These are phyloP conservation scores for Odontothrips loti DNA, from an alignment of 2,888 invertebrate genomes.

Conservation along the genomic window DNA sequence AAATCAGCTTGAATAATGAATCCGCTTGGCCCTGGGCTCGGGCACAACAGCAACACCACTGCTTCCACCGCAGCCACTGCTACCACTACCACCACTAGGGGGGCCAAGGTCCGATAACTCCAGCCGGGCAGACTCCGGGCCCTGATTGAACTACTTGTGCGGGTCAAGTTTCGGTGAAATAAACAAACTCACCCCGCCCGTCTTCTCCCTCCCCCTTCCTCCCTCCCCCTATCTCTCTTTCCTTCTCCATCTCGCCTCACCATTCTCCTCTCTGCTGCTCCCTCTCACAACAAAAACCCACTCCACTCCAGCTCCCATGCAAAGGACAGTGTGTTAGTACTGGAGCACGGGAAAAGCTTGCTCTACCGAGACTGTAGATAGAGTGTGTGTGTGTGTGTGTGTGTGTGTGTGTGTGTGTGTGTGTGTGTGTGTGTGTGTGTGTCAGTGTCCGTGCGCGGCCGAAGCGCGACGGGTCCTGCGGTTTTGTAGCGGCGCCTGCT, in stretches of 20 bases:
- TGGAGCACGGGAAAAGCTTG: background rate
- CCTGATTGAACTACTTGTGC: constrained; percentile 5
- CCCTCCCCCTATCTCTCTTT: no score
- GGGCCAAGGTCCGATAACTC: background rate
- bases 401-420: background rate
- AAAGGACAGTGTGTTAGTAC: background rate
- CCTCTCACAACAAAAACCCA: background rate
- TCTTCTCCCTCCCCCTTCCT: no score
- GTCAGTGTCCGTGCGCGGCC: background rate
- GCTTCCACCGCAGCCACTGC: no score
- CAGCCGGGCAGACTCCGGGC: background rate
- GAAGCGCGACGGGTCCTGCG: background rate
- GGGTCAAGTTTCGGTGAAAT: background rate
- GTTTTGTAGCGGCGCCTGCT: background rate
- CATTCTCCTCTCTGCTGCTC: no score
- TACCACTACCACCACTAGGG: no score
- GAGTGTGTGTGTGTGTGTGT: background rate
- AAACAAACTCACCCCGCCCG: constrained; percentile 9
- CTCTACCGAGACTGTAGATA: background rate
- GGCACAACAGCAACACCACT: background rate
- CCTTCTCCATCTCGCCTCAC: no score
- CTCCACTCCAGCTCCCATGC: background rate
- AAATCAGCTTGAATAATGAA: background rate
- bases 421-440: background rate
- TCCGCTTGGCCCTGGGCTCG: background rate